Conservation (phyloP, 2,797 vertebrate genomes). For the Microctenopoma stevenorrisi region DNA sequence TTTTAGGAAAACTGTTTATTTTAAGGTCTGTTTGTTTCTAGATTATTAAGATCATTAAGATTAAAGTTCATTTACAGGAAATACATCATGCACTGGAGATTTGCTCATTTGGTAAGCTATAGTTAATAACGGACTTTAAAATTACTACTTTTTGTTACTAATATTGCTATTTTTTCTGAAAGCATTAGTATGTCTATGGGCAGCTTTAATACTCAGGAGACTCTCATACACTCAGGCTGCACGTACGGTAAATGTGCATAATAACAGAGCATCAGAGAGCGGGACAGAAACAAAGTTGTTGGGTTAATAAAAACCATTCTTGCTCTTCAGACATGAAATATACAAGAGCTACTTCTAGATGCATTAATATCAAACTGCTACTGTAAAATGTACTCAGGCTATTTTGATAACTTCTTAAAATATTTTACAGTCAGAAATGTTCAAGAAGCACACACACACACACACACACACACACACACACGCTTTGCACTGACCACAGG, state of each 20-base stretch:
- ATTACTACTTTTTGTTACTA: neutral
- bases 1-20: neutral
- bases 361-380: neutral
- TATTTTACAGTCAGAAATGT: neutral
- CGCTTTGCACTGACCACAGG: neutral
- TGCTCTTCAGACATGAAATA: slow-evolving; percentile 20
- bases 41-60: neutral
- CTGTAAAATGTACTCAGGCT: neutral
- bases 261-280: neutral
- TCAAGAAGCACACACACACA: neutral
- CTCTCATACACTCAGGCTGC: neutral
- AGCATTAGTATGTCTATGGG: too few species aligned
- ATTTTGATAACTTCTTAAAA: neutral
- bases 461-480: too few species aligned
- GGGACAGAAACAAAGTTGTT: neutral
- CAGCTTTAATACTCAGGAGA: neutral
- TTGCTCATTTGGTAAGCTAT: neutral
- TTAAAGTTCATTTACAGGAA: neutral
- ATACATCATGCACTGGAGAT: neutral
- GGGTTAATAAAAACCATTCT: slow-evolving; percentile 8
- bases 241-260: slow-evolving; percentile 9
- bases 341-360: slow-evolving; percentile 1
- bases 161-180: neutral
- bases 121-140: neutral
- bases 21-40: neutral